Conservation (phyloP, 2,797 vertebrate species). For the Cottoperca gobio region DNA sequence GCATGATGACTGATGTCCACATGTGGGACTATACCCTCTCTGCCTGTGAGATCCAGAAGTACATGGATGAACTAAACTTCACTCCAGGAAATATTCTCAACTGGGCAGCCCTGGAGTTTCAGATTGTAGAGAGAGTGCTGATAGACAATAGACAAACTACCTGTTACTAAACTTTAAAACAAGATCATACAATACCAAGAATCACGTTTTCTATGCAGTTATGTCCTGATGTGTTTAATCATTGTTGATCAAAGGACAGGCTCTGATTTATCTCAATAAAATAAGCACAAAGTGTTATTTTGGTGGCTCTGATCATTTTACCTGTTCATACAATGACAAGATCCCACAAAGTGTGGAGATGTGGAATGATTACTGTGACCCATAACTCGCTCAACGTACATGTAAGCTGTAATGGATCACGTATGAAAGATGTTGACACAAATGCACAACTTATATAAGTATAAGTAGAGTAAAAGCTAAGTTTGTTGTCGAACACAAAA, state of each 20-base stretch:
- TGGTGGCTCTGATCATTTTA: neutral
- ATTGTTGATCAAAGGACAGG: neutral
- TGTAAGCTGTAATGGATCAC: neutral
- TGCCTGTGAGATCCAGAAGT: conserved; percentile 61
- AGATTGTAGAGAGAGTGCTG: conserved; percentile 39
- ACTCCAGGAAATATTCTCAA: conserved; percentile 66
- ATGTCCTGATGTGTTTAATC: neutral
- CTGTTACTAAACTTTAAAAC: conserved; percentile 29
- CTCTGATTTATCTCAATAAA: neutral
- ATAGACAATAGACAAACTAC: conserved; percentile 28
- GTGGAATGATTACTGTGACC: no score
- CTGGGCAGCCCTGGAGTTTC: conserved; percentile 59
- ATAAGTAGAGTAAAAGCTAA: neutral
- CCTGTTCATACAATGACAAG: no score
- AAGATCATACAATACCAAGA: no score
- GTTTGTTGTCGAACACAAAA: neutral
- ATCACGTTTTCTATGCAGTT: neutral
- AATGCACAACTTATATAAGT: neutral
- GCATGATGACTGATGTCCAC: conserved; percentile 71
- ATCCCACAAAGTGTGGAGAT: neutral
- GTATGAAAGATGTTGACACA: no score
- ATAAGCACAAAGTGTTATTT: neutral
- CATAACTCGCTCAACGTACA: neutral
- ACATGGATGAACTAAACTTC: conserved; percentile 33
- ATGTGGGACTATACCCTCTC: conserved; percentile 74